Conservation (phyloP, 2,888 invertebrate genomes). For the Nomada ferruginata region DNA sequence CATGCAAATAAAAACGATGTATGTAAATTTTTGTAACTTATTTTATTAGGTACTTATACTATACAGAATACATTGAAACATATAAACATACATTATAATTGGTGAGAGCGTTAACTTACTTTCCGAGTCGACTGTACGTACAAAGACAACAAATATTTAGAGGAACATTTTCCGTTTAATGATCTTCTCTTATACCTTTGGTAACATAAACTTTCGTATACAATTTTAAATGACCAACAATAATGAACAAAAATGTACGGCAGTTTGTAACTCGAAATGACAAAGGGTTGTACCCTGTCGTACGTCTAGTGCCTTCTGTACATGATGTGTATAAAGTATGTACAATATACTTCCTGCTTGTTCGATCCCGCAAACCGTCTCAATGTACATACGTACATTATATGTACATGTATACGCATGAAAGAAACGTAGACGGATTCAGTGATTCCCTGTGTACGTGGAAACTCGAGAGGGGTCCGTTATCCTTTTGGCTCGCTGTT, state of each 20-base stretch:
- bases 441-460: conserved; percentile 25
- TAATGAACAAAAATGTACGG: background rate
- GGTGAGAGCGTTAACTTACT: too few relatives aligned
- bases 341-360: background rate
- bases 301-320: background rate
- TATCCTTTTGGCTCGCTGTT: conserved; percentile 44
- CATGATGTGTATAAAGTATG: conserved; percentile 1
- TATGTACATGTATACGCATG: background rate
- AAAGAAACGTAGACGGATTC: conserved; percentile 12
- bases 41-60: too few relatives aligned
- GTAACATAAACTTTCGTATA: background rate
- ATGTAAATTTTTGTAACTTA: too few relatives aligned
- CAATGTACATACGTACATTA: too few relatives aligned
- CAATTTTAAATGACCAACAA: background rate
- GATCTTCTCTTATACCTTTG: too few relatives aligned
- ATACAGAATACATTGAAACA: too few relatives aligned
- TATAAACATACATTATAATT: too few relatives aligned
- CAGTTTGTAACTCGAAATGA: background rate
- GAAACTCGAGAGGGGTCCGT: conserved; percentile 49
- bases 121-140: too few relatives aligned
- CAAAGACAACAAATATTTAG: too few relatives aligned
- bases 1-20: too few relatives aligned
- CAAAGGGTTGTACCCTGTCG: too few relatives aligned
- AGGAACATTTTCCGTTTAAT: too few relatives aligned
- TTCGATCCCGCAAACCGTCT: background rate